Conservation (phyloP, 2,797 vertebrate species). For the Gadopsis marmoratus region DNA sequence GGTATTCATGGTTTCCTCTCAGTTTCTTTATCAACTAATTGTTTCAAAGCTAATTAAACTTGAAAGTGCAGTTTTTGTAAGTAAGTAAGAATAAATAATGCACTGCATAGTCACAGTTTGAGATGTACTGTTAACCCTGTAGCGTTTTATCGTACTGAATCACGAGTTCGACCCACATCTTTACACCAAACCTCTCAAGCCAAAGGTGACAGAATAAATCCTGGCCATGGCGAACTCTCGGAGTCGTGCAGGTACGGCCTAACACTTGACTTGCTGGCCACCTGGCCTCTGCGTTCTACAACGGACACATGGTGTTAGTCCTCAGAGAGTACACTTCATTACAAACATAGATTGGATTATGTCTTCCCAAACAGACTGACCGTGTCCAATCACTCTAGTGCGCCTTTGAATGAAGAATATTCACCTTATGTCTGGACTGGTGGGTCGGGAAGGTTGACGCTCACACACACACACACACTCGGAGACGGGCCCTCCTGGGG, state of each 20-base stretch:
- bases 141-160: background rate
- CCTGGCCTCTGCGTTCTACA: conserved; percentile 65
- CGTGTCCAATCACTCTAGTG: conserved; percentile 80
- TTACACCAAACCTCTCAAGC: background rate
- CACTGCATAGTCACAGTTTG: background rate
- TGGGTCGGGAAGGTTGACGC: conserved; percentile 50
- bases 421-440: conserved; percentile 80
- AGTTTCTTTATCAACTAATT: background rate
- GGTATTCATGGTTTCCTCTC: background rate
- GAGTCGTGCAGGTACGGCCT: conserved; percentile 54
- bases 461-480: conserved; percentile 24
- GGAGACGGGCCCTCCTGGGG: conserved; percentile 72
- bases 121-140: background rate
- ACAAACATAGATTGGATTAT: conserved; percentile 84
- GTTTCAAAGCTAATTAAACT: background rate
- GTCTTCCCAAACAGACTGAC: conserved; percentile 82
- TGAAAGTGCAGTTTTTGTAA: background rate
- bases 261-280: conserved; percentile 71
- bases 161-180: background rate
- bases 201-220: conserved; percentile 18
- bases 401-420: conserved; percentile 75
- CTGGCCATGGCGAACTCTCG: background rate
- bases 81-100: background rate
- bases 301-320: conserved; percentile 55
- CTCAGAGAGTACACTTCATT: conserved; percentile 77